These are phyloP conservation scores for Tinea trinotella DNA, from an alignment of 2,888 invertebrate genomes.

Conservation along the genomic window DNA sequence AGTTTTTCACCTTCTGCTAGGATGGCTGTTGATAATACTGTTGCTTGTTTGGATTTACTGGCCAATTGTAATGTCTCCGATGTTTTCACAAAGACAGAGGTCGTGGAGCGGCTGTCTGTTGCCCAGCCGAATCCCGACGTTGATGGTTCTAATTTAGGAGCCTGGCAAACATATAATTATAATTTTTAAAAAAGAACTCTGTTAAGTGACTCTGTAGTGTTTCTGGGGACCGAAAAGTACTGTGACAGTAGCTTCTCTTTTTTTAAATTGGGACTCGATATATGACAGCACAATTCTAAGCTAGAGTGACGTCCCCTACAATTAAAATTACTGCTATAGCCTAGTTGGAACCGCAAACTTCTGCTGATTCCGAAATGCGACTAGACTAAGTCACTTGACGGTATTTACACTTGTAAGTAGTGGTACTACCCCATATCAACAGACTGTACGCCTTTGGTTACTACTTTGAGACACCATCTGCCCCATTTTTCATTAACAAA, in stretches of 20 bases:
- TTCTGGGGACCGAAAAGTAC: too few species aligned
- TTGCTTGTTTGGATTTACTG: conserved; percentile 56
- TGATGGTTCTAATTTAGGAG: conserved; percentile 30
- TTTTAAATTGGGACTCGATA: too few species aligned
- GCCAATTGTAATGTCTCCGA: conserved; percentile 57
- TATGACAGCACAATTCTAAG: too few species aligned
- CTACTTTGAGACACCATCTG: too few species aligned
- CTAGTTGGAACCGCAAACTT: not conserved
- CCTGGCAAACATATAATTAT: too few species aligned
- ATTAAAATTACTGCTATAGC: too few species aligned
- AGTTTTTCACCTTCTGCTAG: conserved; percentile 74
- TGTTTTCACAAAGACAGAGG: conserved; percentile 64
- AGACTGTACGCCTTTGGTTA: too few species aligned
- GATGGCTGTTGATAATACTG: conserved; percentile 69
- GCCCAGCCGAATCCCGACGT: conserved; percentile 58
- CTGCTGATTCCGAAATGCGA: not conserved
- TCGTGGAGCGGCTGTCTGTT: conserved; percentile 55
- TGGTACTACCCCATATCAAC: not conserved
- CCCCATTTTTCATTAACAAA: too few species aligned
- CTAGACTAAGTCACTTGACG: not conserved
- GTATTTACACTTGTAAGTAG: not conserved
- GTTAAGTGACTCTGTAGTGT: too few species aligned
- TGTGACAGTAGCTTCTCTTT: too few species aligned
- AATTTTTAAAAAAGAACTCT: too few species aligned
- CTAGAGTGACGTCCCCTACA: too few species aligned